Percentiles rank a stretch among this genome's conserved stretches.
phyloP scores from a whole-genome alignment of 1,140 invertebrate species.

The Scaptomyza hsui region DNA sequence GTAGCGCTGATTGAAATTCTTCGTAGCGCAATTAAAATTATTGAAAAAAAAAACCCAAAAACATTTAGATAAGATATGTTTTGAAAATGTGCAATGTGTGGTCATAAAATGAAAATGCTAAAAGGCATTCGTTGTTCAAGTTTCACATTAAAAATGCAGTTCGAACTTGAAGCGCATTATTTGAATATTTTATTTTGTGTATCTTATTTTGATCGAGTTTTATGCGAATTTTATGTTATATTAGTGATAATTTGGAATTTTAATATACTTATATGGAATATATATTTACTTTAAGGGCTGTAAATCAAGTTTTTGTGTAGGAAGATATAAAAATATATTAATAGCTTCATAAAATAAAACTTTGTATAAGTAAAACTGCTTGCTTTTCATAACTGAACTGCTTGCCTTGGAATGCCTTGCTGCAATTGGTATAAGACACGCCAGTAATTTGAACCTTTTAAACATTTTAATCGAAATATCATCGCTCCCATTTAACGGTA shows the following conservation, averaged over 20 bases:
- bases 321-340: not conserved
- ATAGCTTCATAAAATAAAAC: not conserved
- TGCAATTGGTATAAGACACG: not conserved
- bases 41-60: constrained; percentile 50
- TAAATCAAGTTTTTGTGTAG: not conserved
- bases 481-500: not conserved
- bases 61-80: constrained; percentile 36
- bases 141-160: constrained; percentile 1
- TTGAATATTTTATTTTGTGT: constrained; percentile 23
- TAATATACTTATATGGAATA: not conserved
- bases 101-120: constrained; percentile 56
- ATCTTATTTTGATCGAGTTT: constrained; percentile 12
- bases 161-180: not conserved
- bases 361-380: not conserved
- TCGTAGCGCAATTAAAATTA: constrained; percentile 75
- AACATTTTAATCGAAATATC: constrained; percentile 11
- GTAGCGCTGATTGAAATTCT: constrained; percentile 72
- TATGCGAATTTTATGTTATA: constrained; percentile 41
- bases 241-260: constrained; percentile 11
- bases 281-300: not conserved
- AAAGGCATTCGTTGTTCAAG: constrained; percentile 49
- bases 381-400: not conserved
- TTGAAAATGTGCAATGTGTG: constrained; percentile 23
- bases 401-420: not conserved
- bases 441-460: constrained; percentile 2